Evolutionary conservation across 2,113 vertebrate genomes (phyloP).

Genomic region (Cacatua alba): DNA sequence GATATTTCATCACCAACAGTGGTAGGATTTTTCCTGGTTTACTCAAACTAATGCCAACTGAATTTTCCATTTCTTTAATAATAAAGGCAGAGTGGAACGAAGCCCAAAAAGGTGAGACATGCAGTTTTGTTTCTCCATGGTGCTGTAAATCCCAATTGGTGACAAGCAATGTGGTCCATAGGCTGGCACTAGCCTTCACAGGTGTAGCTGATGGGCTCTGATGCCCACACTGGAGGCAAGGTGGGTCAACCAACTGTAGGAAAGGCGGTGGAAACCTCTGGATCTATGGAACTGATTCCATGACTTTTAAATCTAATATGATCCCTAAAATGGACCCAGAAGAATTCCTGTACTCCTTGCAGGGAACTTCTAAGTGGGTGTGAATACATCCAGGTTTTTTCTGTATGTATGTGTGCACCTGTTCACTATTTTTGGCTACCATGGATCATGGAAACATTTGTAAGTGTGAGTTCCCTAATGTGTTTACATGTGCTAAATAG

Average conservation of each 20-base stretch:
- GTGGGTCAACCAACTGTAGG: not conserved
- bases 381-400: not conserved
- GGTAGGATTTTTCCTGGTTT: not conserved
- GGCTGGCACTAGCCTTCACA: not conserved
- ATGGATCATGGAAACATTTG: not conserved
- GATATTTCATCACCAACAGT: not conserved
- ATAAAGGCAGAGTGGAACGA: not conserved
- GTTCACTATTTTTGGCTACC: not conserved
- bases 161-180: not conserved
- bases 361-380: not conserved
- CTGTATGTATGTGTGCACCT: not conserved
- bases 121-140: not conserved
- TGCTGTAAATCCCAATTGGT: not conserved
- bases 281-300: not conserved
- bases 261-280: not conserved
- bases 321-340: not conserved
- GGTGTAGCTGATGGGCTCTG: not conserved
- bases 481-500: not conserved
- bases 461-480: not conserved
- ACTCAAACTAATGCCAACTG: not conserved
- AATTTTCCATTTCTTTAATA: not conserved
- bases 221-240: not conserved
- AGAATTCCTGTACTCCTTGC: not conserved
- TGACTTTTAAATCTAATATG: not conserved
- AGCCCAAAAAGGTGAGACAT: not conserved